Base-by-base conservation (phyloP, 2,113 vertebrate species). In the Heteronetta atricapilla region DNA sequence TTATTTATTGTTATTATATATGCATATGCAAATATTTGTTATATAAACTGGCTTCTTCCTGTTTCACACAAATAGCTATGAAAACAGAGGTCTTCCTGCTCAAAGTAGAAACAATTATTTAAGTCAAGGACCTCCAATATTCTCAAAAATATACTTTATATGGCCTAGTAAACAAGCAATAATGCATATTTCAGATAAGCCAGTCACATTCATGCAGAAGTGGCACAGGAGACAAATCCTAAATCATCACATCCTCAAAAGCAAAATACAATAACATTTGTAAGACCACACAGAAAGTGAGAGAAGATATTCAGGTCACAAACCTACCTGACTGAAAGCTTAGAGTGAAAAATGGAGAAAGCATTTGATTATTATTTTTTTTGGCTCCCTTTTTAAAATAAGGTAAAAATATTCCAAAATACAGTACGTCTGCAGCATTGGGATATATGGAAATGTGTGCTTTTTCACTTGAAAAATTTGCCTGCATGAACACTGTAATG, bases 221-320 rank as follows among this genome's bases (percentile, higher is more conserved):
- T 66, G 33, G 11, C 34, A 69, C 14, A 84, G 50, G 3, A 25
- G 44, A 56, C 2, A 17, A 83, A 19, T 63, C 56, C 55, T 68
- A 83, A 88, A 81, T 82, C 22, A 16, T 13, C 50, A 76, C 10
- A 63, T 20, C 18, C 42, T 82, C 50, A 68, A 84, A 86, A 86
- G 3, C 22, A 74, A 63, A 52, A 22, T 22, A n/a, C 8, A 72
- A 26, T 25, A 64, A 76, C 62, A 53, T 50, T 36, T 17, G 0
- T 48, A 82, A 80, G 14, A 62, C 8, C 21, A 50, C 42, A 25
- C 6, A 73, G 75, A 75, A 62, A 38, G 12, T 81, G 33, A 72
- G 55, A 95, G 67, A 95, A 81, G 66, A 90, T 78, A 92, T 76
- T 81, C 62, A 93, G 72, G 50, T 95, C 89, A 84, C 75, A 96